Evolutionary conservation across 2,888 invertebrate species (phyloP), one percentile per base, ranked within the genome.

Genomic region (Graphium colonna): DNA sequence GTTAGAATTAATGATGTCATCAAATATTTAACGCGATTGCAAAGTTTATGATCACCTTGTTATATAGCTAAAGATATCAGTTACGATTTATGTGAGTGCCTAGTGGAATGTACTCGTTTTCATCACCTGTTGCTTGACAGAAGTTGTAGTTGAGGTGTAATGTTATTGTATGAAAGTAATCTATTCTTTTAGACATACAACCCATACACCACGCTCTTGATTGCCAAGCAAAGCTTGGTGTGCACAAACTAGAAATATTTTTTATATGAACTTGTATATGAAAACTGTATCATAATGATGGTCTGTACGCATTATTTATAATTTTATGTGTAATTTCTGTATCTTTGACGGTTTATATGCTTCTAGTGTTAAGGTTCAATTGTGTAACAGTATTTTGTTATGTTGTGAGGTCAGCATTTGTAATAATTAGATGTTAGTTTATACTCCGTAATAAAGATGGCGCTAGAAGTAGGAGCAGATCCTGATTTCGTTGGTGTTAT

Each of bases 381-480:
- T 41, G 41, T 16, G 41, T 41, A 41, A 18, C 41, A 41, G 41
- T 41, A 41, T 41, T 41, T 15, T 12, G 39, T 41, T 16, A 36
- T 12, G 36, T 36, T 36, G 12, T 36, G 36, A 36, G 3, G 36
- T 12, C n/a, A 12, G 12, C 36, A 36, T 13, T 36, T 36, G 31
- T 31, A 31, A 31, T 31, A 31, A 9, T 31, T 31, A 31, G 31
- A 10, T 31, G 31, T 31, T 31, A 31, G 31, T 10, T 31, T 31
- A 31, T 9, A 31, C 10, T 9, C 4, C 10, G 31, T 31, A 31
- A 31, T 31, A 9, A 3, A 31, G 21, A 31, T 31, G 31, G 10
- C 31, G 8, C 31, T 31, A 10, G 31, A 10, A 31, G 3, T 7
- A 5, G 3, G 5, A 21, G 5, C 21, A 3, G 3, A 21, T 21